Conservation (phyloP, 2,888 invertebrate genomes). For the Temnothorax ravouxi region DNA sequence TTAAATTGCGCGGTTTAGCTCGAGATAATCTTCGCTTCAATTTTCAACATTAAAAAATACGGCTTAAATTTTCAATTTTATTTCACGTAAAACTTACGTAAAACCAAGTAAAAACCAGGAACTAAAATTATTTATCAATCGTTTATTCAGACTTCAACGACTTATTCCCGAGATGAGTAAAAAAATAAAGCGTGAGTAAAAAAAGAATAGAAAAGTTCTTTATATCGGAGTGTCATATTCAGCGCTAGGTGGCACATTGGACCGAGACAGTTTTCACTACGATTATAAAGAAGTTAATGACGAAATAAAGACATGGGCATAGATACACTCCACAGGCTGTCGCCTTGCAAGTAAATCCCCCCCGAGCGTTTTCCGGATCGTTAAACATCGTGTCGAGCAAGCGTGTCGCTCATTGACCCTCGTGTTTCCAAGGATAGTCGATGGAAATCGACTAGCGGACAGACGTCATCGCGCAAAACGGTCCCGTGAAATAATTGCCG, state of each 20-base stretch:
- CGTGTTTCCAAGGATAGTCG: slow-evolving; percentile 44
- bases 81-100: not conserved
- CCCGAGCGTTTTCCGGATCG: slow-evolving; percentile 69
- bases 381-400: slow-evolving; percentile 60
- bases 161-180: not conserved
- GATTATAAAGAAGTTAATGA: slow-evolving; percentile 21
- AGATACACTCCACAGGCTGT: slow-evolving; percentile 42
- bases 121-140: not conserved
- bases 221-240: too few relatives aligned
- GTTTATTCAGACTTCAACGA: not conserved
- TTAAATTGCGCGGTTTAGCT: not conserved
- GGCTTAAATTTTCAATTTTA: not conserved
- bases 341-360: slow-evolving; percentile 53
- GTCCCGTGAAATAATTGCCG: not conserved
- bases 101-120: not conserved
- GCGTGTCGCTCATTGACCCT: slow-evolving; percentile 56
- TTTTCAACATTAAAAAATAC: not conserved
- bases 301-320: slow-evolving; percentile 46
- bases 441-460: slow-evolving; percentile 37
- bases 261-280: not conserved
- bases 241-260: too few relatives aligned
- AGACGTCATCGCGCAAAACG: slow-evolving; percentile 42
- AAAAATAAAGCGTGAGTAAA: not conserved
- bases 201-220: not conserved
- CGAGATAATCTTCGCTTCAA: not conserved